A percentile compares a stretch with the other conserved stretches of the same genome.
Conservation (phyloP, 1,140 invertebrate species). For the Scaptomyza hsui region DNA sequence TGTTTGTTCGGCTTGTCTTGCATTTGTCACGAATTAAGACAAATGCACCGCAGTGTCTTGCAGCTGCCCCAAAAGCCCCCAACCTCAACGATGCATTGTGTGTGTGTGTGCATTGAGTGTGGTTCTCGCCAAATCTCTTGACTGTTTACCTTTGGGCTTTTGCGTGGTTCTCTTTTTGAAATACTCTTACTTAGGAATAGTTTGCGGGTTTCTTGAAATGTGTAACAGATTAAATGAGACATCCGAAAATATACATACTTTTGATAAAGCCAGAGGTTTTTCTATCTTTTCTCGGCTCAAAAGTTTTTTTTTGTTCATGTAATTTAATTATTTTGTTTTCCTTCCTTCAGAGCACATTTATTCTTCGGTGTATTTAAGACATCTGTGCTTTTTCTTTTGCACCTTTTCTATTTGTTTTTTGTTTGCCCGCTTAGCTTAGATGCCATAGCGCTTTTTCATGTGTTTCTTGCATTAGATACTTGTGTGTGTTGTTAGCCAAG, state of each 20-base stretch:
- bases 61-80: conserved; percentile 4
- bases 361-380: background rate
- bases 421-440: conserved; percentile 28
- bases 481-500: conserved; percentile 13
- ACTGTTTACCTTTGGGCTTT: conserved; percentile 67
- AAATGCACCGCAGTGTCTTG: conserved; percentile 57
- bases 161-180: conserved; percentile 11
- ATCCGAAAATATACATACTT: too few relatives aligned
- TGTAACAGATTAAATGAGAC: too few relatives aligned
- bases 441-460: conserved; percentile 29
- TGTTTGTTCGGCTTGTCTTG: conserved; percentile 58
- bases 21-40: conserved; percentile 76
- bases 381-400: background rate
- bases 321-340: too few relatives aligned
- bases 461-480: conserved; percentile 35
- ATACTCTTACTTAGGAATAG: background rate
- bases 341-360: background rate
- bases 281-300: too few relatives aligned
- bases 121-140: conserved; percentile 52
- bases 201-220: background rate
- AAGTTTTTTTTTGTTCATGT: too few relatives aligned
- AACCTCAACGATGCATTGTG: conserved; percentile 6
- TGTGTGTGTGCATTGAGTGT: conserved; percentile 26
- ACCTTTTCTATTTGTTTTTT: conserved; percentile 1
- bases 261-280: too few relatives aligned